Conservation (phyloP, 2,113 vertebrate genomes). For the Siphamia tubifer region DNA sequence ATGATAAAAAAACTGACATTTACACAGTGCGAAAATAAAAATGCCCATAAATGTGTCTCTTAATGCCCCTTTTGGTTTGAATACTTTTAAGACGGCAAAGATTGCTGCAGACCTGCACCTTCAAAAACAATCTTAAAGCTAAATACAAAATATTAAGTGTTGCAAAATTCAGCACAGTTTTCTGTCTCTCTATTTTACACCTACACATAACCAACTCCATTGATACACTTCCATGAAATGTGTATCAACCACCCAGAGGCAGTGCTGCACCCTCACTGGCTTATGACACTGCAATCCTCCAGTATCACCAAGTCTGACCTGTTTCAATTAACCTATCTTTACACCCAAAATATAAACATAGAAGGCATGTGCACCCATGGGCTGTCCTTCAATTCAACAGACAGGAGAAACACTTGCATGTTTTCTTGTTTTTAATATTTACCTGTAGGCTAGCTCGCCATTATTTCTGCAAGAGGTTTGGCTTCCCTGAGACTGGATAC, state of each 20-base stretch:
- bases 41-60: slow-evolving; percentile 28
- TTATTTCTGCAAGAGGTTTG: slow-evolving; percentile 25
- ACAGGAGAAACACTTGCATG: background rate
- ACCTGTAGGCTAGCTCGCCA: slow-evolving; percentile 49
- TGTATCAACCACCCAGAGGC: slow-evolving; percentile 24
- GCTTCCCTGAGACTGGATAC: background rate
- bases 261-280: background rate
- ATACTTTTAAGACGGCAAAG: background rate
- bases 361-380: background rate
- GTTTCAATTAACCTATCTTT: background rate
- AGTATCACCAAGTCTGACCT: slow-evolving; percentile 7
- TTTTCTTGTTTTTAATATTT: slow-evolving; percentile 15
- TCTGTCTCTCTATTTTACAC: background rate
- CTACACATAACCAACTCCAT: slow-evolving; percentile 1
- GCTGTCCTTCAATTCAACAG: background rate
- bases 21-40: slow-evolving; percentile 43
- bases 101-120: slow-evolving; percentile 2
- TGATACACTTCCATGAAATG: slow-evolving; percentile 5
- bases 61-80: slow-evolving; percentile 14
- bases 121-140: slow-evolving; percentile 7
- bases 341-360: background rate
- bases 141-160: slow-evolving; percentile 13
- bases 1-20: slow-evolving; percentile 46
- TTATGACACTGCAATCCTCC: slow-evolving; percentile 6
- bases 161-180: slow-evolving; percentile 11